phyloP scores from a whole-genome alignment of 92 coral and sea anemone genomes.

The Montipora capitata region DNA sequence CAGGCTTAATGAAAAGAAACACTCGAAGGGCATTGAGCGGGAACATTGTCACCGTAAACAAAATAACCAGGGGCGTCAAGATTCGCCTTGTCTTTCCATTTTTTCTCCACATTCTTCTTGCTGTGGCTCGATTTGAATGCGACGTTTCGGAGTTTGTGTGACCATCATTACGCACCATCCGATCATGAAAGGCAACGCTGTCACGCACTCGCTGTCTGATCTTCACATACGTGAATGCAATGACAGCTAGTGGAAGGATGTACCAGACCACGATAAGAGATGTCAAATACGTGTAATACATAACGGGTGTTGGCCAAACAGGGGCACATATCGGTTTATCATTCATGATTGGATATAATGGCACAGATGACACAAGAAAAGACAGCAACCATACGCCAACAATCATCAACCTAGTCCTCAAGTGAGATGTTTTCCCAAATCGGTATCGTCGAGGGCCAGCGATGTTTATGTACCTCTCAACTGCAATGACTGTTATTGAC shows the following conservation, averaged over 20 bases:
- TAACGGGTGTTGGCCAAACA: constrained; percentile 31
- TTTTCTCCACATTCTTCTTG: constrained; percentile 65
- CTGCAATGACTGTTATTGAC: constrained; percentile 88
- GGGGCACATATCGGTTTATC: constrained; percentile 16
- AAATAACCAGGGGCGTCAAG: constrained; percentile 86
- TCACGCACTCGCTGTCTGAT: constrained; percentile 68
- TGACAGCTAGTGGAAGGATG: constrained; percentile 71
- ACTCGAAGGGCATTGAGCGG: constrained; percentile 77
- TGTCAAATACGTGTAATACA: constrained; percentile 17
- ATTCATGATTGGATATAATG: constrained; percentile 77
- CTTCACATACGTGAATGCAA: constrained; percentile 78
- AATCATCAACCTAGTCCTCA: constrained; percentile 51
- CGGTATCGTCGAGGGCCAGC: constrained; percentile 52
- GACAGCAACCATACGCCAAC: constrained; percentile 79
- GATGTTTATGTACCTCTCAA: constrained; percentile 84
- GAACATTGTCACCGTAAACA: constrained; percentile 81
- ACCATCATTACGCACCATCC: constrained; percentile 57
- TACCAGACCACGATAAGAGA: constrained; percentile 72
- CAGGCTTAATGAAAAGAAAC: constrained; percentile 20
- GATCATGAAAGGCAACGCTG: constrained; percentile 75
- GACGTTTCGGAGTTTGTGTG: background rate
- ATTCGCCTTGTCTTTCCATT: constrained; percentile 80
- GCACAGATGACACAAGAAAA: constrained; percentile 71
- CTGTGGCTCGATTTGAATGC: background rate
- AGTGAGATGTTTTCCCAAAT: constrained; percentile 45